phyloP scores from a whole-genome alignment of 2,888 invertebrate species.

The Galerucella nymphaeae region DNA sequence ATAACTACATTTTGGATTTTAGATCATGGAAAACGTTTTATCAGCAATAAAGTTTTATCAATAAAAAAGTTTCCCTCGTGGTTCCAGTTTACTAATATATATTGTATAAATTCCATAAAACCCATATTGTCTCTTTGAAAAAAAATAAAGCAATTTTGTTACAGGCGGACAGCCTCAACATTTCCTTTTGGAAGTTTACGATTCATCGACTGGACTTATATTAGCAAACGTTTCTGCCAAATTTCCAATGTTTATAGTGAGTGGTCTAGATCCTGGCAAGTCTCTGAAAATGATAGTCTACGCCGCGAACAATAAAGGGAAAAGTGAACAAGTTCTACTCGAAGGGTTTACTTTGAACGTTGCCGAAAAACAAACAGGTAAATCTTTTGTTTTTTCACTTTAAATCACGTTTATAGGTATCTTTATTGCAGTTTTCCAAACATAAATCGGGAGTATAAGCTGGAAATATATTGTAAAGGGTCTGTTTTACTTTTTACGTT shows the following conservation, averaged over 20 bases:
- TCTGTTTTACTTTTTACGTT: too few relatives aligned
- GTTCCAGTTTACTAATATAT: too few relatives aligned
- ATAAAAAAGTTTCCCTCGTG: too few relatives aligned
- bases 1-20: too few relatives aligned
- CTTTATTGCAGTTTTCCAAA: not conserved
- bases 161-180: constrained; percentile 74
- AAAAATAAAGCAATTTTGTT: constrained; percentile 13
- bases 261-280: constrained; percentile 82
- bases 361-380: constrained; percentile 83
- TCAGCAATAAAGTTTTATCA: too few relatives aligned
- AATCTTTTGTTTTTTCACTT: constrained; percentile 47
- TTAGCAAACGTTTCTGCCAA: constrained; percentile 78
- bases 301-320: constrained; percentile 85
- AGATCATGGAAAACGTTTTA: too few relatives aligned
- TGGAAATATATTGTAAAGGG: not conserved
- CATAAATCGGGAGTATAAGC: not conserved
- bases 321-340: constrained; percentile 77
- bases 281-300: constrained; percentile 82
- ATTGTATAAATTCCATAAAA: not conserved
- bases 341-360: constrained; percentile 81
- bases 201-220: constrained; percentile 60
- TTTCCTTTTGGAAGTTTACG: constrained; percentile 80
- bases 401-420: not conserved
- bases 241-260: constrained; percentile 80
- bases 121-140: not conserved